These are phyloP conservation scores for Rhea pennata DNA, from an alignment of 2,113 vertebrate species.

Conservation along the genomic window DNA sequence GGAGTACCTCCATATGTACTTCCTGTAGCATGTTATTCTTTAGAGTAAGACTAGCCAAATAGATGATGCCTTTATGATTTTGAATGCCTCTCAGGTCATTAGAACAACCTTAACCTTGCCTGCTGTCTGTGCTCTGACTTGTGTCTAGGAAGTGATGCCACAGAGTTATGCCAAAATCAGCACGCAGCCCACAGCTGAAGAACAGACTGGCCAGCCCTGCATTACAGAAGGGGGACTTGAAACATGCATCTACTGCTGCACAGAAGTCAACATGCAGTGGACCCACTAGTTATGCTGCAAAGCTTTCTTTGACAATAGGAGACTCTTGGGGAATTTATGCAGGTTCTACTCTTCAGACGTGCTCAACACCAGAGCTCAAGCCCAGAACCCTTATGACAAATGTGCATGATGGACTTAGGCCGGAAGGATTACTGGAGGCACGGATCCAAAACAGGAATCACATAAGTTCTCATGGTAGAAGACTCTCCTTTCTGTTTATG, in stretches of 20 bases:
- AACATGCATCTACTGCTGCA: too few relatives aligned
- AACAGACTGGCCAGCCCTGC: not conserved
- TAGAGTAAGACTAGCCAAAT: not conserved
- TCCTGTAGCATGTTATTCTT: not conserved
- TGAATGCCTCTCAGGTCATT: not conserved
- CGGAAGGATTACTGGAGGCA: not conserved
- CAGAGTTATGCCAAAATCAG: not conserved
- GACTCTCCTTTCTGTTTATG: not conserved
- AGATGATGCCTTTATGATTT: not conserved
- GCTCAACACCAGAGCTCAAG: not conserved
- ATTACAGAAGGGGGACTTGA: not conserved
- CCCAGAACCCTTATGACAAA: not conserved
- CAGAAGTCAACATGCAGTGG: not conserved
- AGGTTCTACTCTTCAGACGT: too few relatives aligned
- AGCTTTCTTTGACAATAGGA: not conserved
- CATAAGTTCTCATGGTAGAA: not conserved
- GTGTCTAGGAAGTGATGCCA: not conserved
- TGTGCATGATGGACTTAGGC: not conserved
- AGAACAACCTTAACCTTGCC: not conserved
- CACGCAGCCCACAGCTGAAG: not conserved
- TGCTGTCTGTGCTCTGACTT: not conserved
- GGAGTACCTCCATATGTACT: not conserved
- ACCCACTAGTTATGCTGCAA: not conserved
- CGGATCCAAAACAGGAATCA: not conserved
- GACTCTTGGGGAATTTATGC: too few relatives aligned